Evolutionary conservation across 2,113 vertebrate genomes (phyloP).

Genomic region (crab-eating macaque (Macaca fascicularis)): DNA sequence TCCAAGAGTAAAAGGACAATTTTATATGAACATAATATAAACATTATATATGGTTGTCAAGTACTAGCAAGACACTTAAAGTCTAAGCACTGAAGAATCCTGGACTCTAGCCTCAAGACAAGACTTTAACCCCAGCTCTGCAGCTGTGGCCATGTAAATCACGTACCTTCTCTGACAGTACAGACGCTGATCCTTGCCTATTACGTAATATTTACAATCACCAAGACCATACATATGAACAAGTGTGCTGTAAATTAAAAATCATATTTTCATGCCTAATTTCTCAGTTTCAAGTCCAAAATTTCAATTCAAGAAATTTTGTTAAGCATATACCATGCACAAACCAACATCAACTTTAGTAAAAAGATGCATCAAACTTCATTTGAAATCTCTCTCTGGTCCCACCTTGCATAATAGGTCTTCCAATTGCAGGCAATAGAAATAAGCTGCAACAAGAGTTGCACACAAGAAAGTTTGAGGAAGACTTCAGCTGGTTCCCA

Average conservation of each 20-base stretch:
- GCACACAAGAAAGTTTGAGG: conserved; percentile 97
- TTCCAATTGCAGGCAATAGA: conserved; percentile 99
- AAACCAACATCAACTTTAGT: conserved; percentile 39
- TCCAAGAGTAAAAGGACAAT: not conserved
- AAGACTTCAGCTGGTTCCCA: conserved; percentile 99
- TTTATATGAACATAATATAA: not conserved
- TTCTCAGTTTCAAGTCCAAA: conserved; percentile 37
- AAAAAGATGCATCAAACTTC: conserved; percentile 25
- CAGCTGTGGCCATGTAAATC: not conserved
- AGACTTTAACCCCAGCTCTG: not conserved
- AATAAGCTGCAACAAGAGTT: conserved; percentile 97
- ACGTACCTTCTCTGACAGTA: not conserved
- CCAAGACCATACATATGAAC: not conserved
- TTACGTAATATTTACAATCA: not conserved
- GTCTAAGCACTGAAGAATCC: conserved; percentile 2
- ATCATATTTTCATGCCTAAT: not conserved
- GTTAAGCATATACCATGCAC: not conserved
- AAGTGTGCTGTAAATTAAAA: not conserved
- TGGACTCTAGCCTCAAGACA: not conserved
- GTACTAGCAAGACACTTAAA: not conserved
- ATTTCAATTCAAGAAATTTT: conserved; percentile 42
- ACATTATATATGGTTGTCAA: not conserved
- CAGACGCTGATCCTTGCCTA: not conserved
- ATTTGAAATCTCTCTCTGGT: conserved; percentile 21
- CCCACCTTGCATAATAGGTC: conserved; percentile 98